Evolutionary conservation across 2,113 vertebrate genomes (phyloP), one percentile per base, ranked within the genome.

Genomic region (Gadus chalcogrammus): DNA sequence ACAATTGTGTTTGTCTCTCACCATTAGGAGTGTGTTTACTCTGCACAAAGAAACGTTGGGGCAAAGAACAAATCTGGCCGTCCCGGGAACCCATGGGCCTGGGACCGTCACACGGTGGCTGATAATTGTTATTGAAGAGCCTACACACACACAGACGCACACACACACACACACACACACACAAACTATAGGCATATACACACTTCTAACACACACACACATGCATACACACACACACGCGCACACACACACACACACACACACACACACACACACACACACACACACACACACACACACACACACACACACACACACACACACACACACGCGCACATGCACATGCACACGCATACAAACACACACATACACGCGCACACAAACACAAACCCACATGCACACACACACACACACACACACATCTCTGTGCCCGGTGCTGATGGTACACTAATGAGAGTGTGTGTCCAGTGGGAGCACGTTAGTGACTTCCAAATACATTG

Each of bases 401-500:
- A 72, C 76, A 73, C 81, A 81, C 81, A 81, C 67, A 38, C 72
- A 67, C 53, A 28, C 53, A 55, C 69, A 78, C 66, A 68, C 68
- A 9, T 75, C 42, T 68, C 68, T 64, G 73, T 72, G 85, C 82
- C 83, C 78, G 76, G 87, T 79, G 82, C 83, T 90, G 89, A 92
- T 90, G 81, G 88, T 83, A 79, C 74, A 70, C 76, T 89, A 91
- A 91, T 88, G 88, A 89, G 82, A 76, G 79, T 79, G 76, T 66
- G 78, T 48, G 83, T 88, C 91, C 88, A 65, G 68, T 69, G 88
- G 88, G 90, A 91, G 83, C 82, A 16, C 64, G 73, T 77, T 65
- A 81, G 81, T 88, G 87, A 88, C 91, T 90, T 90, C 85, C 88
- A 91, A 90, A 92, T 88, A 82, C 87, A 89, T 90, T 89, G 90